A percentile compares a stretch with the other conserved stretches of the same genome.
phyloP scores from a whole-genome alignment of 2,888 invertebrate genomes.

The Phrixothrix hirtus region DNA sequence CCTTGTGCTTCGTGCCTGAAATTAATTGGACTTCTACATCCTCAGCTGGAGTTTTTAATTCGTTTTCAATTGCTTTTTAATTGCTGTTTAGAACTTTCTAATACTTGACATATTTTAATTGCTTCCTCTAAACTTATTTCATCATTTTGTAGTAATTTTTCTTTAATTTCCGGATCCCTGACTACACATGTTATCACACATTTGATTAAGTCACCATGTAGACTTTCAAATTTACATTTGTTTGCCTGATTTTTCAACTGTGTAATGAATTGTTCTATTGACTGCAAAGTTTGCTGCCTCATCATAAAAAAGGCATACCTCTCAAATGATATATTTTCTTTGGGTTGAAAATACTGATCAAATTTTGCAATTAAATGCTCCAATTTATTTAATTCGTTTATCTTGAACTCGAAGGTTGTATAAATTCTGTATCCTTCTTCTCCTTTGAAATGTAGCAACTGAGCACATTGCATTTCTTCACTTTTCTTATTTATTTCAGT shows the following conservation, averaged over 20 bases:
- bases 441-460: conserved; percentile 35
- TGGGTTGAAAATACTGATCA: conserved; percentile 29
- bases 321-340: too few species aligned
- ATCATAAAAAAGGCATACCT: conserved; percentile 30
- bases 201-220: conserved; percentile 20
- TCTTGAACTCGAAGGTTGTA: conserved; percentile 33
- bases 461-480: conserved; percentile 14
- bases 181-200: conserved; percentile 35
- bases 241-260: conserved; percentile 17
- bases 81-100: conserved; percentile 9
- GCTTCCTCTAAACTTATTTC: conserved; percentile 29
- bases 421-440: conserved; percentile 35
- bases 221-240: conserved; percentile 4
- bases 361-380: conserved; percentile 27
- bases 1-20: neutral
- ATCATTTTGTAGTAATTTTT: conserved; percentile 34
- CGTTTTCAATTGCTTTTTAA: neutral
- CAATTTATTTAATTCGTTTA: conserved; percentile 23
- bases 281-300: conserved; percentile 22
- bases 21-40: neutral
- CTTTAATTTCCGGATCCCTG: conserved; percentile 18
- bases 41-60: neutral
- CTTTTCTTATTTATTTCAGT: too few species aligned
- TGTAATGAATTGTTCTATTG: conserved; percentile 27
- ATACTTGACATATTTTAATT: conserved; percentile 18